Conservation (phyloP, 2,113 vertebrate genomes). For the Solea senegalensis region DNA sequence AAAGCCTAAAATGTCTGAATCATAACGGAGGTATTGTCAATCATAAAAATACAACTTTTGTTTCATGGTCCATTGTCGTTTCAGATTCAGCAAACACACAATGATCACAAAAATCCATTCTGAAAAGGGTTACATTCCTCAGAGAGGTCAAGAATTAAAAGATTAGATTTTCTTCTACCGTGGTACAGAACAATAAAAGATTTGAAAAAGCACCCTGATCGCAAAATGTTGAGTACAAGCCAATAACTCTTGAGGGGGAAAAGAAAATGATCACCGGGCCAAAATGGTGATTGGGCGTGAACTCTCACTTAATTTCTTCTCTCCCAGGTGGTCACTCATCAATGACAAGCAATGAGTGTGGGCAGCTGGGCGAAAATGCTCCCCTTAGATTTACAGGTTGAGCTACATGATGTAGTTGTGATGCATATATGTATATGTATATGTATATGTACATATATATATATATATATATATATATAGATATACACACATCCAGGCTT, state of each 20-base stretch:
- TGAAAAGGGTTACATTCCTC: constrained; percentile 20
- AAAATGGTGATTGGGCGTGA: constrained; percentile 14
- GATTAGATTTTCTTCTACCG: constrained; percentile 34
- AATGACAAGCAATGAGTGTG: constrained; percentile 32
- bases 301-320: constrained; percentile 36
- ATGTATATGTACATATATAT: too few species aligned
- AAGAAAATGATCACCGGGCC: constrained; percentile 41
- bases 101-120: neutral
- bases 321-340: constrained; percentile 31
- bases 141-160: constrained; percentile 39
- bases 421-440: neutral
- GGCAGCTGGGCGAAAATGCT: constrained; percentile 17
- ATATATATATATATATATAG: too few species aligned
- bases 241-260: constrained; percentile 29
- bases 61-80: neutral
- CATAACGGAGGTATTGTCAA: too few species aligned
- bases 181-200: constrained; percentile 43
- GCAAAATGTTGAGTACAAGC: constrained; percentile 28
- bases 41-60: too few species aligned
- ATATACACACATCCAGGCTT: neutral
- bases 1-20: too few species aligned
- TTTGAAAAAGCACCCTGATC: constrained; percentile 35
- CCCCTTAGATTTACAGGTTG: constrained; percentile 28
- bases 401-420: constrained; percentile 12
- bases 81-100: constrained; percentile 17